A percentile compares a stretch with the other conserved stretches of the same genome.
phyloP scores from a whole-genome alignment of 2,888 invertebrate species.

The Callyntrura sp. region DNA sequence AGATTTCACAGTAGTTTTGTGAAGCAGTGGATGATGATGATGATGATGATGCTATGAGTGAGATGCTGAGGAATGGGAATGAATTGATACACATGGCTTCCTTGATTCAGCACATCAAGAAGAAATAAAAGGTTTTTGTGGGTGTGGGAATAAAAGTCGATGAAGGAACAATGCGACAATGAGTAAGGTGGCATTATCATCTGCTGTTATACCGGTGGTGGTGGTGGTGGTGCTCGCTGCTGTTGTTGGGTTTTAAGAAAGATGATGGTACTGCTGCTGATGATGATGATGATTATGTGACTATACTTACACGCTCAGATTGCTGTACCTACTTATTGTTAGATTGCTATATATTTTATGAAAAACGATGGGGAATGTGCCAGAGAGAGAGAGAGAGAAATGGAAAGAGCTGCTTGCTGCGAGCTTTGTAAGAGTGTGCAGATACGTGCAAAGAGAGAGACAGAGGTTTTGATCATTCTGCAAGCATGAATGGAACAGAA shows the following conservation, averaged over 20 bases:
- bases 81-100: conserved; percentile 50
- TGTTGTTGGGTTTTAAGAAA: background rate
- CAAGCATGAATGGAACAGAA: conserved; percentile 62
- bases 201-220: background rate
- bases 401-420: conserved; percentile 15
- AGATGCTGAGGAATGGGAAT: background rate
- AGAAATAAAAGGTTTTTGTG: conserved; percentile 59
- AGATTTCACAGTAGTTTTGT: background rate
- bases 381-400: background rate
- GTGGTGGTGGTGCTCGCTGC: background rate
- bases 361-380: background rate
- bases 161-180: conserved; percentile 70
- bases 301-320: conserved; percentile 9
- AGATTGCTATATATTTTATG: conserved; percentile 20
- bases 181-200: conserved; percentile 42
- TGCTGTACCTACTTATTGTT: conserved; percentile 22
- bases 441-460: conserved; percentile 36
- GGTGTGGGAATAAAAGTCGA: conserved; percentile 58
- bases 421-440: conserved; percentile 26
- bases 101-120: conserved; percentile 54
- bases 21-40: no score
- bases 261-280: background rate
- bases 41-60: no score
- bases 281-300: conserved; percentile 15
- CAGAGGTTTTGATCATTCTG: conserved; percentile 68